Percentiles rank a stretch among this genome's conserved stretches.
Evolutionary conservation across 2,113 vertebrate genomes (phyloP).

Genomic region (Maccullochella peelii): DNA sequence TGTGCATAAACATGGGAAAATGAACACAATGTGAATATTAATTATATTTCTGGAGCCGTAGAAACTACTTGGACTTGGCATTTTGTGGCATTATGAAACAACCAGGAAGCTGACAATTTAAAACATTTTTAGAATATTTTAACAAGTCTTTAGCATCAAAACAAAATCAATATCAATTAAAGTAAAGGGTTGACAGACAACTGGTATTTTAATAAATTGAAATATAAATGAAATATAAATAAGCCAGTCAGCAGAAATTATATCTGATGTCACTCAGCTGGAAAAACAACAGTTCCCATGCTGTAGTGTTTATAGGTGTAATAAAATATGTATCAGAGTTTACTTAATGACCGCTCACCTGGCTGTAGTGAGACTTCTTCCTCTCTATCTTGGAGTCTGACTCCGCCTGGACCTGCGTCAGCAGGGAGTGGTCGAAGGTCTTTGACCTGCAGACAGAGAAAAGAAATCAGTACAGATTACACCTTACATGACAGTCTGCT

Average conservation of each 20-base stretch:
- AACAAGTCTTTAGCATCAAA: background rate
- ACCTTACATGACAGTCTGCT: background rate
- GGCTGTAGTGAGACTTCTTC: conserved; percentile 90
- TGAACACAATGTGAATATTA: background rate
- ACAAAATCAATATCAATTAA: background rate
- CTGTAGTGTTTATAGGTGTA: conserved; percentile 7
- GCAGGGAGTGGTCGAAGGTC: conserved; percentile 82
- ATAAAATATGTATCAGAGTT: conserved; percentile 7
- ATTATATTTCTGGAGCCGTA: background rate
- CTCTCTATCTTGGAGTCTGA: conserved; percentile 87
- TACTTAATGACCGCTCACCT: conserved; percentile 79
- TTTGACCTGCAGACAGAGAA: conserved; percentile 84
- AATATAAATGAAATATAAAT: too few species aligned
- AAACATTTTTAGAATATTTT: background rate
- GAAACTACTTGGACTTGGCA: background rate
- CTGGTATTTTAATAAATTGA: background rate
- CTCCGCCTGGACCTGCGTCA: conserved; percentile 78
- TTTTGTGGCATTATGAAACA: background rate
- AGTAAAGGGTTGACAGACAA: background rate
- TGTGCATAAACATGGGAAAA: background rate
- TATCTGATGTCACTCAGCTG: background rate
- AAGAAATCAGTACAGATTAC: background rate
- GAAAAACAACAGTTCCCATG: background rate
- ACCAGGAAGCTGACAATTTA: background rate
- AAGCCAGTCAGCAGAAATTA: background rate